Evolutionary conservation across 2,888 invertebrate genomes (phyloP), one percentile per base, ranked within the genome.

Genomic region (Endomychus coccineus): DNA sequence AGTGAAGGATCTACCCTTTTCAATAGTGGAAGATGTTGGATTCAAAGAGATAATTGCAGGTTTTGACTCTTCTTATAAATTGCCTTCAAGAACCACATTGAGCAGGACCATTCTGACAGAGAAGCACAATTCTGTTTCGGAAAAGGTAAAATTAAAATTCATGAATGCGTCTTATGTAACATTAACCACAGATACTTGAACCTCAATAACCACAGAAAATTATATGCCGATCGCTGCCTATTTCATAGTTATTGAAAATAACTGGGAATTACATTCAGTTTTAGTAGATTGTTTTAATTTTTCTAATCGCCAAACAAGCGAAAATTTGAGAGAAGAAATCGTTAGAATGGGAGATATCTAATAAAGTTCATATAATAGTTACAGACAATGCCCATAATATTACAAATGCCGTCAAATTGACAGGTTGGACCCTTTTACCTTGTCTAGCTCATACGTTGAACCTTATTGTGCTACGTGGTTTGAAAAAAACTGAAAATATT

Each of bases 341-440:
- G 19, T 11, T 14, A 19, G 30, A 30, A 30, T 19, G 30, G 30
- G 21, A 30, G 13, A 19, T 30, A 30, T 30, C 30, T 10, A 21
- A 30, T 12, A 19, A 30, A 30, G 30, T 30, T 12, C 19, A 30
- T n/a, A 30, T 5, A 4, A 30, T 30, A 21, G 30, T 19, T 4
- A 30, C 30, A 3, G 30, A 30, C 21, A 30, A 30, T 30, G 30
- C 30, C 13, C 5, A 30, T n/a, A 30, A 30, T 30, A 30, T 30
- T 2, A 19, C 19, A 7, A 30, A 30, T 31, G 31, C 22, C 14
- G 14, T 31, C 13, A 31, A 31, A 31, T 31, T 31, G 21, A 9
- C 31, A 31, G 23, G 15, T 22, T 3, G 21, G n/a, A 31, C 14
- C n/a, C 21, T 22, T 12, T 12, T 19, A 12, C 21, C 21, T 19